Evolutionary conservation across 2,113 vertebrate genomes (phyloP), one percentile per base, ranked within the genome.

Genomic region (Ageneiosus marmoratus): DNA sequence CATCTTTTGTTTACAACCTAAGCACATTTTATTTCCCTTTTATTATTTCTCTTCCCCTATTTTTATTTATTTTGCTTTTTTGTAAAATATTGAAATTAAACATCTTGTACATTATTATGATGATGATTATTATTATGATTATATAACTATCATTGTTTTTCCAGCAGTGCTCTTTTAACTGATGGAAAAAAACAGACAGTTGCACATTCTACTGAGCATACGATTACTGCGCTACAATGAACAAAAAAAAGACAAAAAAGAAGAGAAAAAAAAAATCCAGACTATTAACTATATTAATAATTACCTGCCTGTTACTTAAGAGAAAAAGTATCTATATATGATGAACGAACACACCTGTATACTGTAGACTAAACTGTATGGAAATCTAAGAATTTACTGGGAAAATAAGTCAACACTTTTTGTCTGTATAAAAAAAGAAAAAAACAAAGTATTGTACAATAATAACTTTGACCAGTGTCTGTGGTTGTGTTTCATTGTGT

Each of bases 281-380:
- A 94, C 89, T 92, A 92, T 94, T 94, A 92, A 94, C 93, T 94
- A 94, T 95, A 95, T 92, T 93, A 94, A 95, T 93, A 93, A 91
- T 93, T 93, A 95, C 91, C 92, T 95, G 94, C 94, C 93, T 94
- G 94, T 94, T 95, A 95, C 92, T 94, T 93, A 95, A 94, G 89
- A 91, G 85, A 94, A 88, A 88, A 90, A 92, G 92, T 92, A 94
- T 94, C 90, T 94, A 93, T 95, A 92, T 94, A 94, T 92, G 93
- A 95, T 86, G 93, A 88, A 93, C 93, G 93, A 94, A 94, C 92
- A 92, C 93, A 93, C 91, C 93, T 95, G 94, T 95, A 95, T 93
- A 93, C 93, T 95, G 93, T 95, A 95, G 93, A 95, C 91, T 92
- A 93, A 92, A 92, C 92, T 94, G 93, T 95, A 94, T 92, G 92